phyloP scores from a whole-genome alignment of 2,113 vertebrate species.

The Mellivora capensis region DNA sequence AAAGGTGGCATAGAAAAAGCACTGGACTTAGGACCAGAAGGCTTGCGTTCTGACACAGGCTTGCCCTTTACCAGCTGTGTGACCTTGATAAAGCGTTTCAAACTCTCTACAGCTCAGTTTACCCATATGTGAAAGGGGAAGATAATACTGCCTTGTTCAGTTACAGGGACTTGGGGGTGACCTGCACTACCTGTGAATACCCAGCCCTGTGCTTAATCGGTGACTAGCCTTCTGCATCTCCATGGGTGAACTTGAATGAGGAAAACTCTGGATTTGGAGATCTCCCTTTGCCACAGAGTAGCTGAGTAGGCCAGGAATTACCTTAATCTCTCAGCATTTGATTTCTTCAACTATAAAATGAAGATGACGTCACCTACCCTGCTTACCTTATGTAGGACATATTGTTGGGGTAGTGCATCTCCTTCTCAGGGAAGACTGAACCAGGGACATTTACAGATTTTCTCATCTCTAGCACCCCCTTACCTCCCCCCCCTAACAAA shows the following conservation, averaged over 20 bases:
- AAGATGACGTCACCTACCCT: not conserved
- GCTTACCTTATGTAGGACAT: not conserved
- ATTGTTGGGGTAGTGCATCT: not conserved
- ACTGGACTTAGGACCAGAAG: not conserved
- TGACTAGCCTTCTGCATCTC: not conserved
- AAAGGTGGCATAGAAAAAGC: not conserved
- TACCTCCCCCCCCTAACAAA: rapidly evolving
- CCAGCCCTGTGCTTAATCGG: not conserved
- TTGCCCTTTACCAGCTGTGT: not conserved
- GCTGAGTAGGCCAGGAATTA: not conserved
- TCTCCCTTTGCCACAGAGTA: not conserved
- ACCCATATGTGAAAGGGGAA: not conserved
- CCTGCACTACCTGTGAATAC: not conserved
- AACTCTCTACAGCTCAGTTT: not conserved
- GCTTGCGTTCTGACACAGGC: not conserved
- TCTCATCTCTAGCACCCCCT: not conserved
- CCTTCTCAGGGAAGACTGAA: not conserved
- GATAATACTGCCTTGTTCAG: not conserved
- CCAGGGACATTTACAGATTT: not conserved
- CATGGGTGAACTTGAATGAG: not conserved
- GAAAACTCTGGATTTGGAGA: not conserved
- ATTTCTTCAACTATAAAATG: not conserved
- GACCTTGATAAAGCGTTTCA: not conserved
- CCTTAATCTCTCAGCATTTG: not conserved
- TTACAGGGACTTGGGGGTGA: not conserved